Evolutionary conservation across 2,113 vertebrate genomes (phyloP), one percentile per base, ranked within the genome.

Genomic region (Ondatra zibethicus): DNA sequence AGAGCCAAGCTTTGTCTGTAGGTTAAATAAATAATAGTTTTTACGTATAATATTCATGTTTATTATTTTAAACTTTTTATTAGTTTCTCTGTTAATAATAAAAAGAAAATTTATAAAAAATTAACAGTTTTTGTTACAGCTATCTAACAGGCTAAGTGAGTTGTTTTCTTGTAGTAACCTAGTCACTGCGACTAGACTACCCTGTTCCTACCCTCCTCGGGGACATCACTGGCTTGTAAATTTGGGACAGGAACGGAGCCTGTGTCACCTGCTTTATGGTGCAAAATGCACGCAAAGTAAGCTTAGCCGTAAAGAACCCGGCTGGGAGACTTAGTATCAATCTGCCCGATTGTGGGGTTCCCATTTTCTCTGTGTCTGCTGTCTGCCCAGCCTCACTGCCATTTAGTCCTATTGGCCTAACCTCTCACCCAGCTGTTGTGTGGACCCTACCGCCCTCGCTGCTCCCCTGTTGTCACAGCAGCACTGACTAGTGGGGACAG

Each of bases 41-140:
- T 93, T 88, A 73, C 12, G n/a, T 58, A 84, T 29, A 16, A 55
- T 50, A 70, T 47, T 25, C 27, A 68, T 81, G 84, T 63, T 82
- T 86, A 77, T 75, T 92, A 80, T 92, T 97, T 95, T 94, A 12
- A 95, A 50, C 29, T 86, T 19, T 94, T 25, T 5, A 4, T 94
- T 76, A 27, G 8, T 88, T 95, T 97, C 89, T 25, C 63, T 95
- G 19, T 72, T n/a, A 88, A 68, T 91, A 81, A 89, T 66, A 45
- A 66, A 91, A 85, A 75, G 31, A 58, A 84, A 82, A 55, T 84
- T 36, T 39, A 33, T 42, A n/a, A n/a, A n/a, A n/a, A n/a, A n/a
- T 94, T 88, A 27, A 16, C 50, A 7, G 45, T 23, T 52, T 42
- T 75, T 52, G 58, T 88, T 12, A 86, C n/a, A 73, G 70, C 3